Base-by-base conservation (phyloP, 2,888 invertebrate genomes). In the Agrochola lota region DNA sequence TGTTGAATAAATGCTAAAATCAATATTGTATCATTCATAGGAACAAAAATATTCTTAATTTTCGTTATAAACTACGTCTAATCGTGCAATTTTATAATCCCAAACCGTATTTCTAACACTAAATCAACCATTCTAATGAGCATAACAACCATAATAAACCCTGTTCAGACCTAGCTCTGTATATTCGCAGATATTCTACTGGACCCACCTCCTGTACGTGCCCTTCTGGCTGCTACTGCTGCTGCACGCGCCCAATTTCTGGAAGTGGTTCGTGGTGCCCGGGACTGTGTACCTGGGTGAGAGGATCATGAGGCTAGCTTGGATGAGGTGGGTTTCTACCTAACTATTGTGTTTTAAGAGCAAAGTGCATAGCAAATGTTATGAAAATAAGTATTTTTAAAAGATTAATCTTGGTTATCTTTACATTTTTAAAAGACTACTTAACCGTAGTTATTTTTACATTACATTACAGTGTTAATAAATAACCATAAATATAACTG, bases 191-290 rank as follows among this genome's bases (percentile, higher is more conserved):
- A 96, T 99, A 49, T 99, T 99, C 94, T 99, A 99, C 95, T 99
- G 99, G 98, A 98, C 99, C 0, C 99, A 99, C 93, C 95, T 99
- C 55, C 96, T 99, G 81, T 99, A 99, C 94, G 96, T 99, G 5
- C 98, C 98, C 0, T 99, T 99, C 94, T 99, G 98, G 98, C 95
- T 98, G 30, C 94, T 99, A 5, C 96, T 98, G 23, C 97, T 99
- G 66, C 97, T 99, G 78, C 99, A 99, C 93, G 99, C 98, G 0
- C 99, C 99, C 0, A 98, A 98, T 93, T 99, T 99, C 94, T 99
- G 99, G 99, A 99, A 98, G 93, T 99, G 99, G 99, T 99, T 99
- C 93, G 96, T 99, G 55, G 94, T 97, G 4, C 99, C 99, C 0
- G 99, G 98, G 0, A 90, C 98, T 2, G 95, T 99, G 1, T 99